Conservation (phyloP, 2,113 vertebrate genomes). For the Cyphomyrus plagiostoma region DNA sequence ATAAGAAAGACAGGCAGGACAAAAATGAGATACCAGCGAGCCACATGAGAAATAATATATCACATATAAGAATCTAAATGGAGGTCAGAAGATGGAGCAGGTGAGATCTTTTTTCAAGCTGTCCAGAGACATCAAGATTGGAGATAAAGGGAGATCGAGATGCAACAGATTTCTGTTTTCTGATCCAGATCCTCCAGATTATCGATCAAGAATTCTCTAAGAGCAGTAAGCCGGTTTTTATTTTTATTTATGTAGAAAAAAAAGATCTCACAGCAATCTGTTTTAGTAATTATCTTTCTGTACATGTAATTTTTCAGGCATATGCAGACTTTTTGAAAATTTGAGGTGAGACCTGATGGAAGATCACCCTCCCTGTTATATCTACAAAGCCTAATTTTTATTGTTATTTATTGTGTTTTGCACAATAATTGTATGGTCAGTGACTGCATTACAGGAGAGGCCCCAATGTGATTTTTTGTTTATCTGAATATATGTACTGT, state of each 20-base stretch:
- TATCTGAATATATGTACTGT: background rate
- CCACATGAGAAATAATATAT: background rate
- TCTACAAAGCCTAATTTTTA: background rate
- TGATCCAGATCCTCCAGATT: background rate
- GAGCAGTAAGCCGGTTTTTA: background rate
- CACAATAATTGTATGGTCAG: background rate
- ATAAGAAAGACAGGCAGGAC: background rate
- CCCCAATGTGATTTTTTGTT: background rate
- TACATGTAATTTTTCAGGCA: background rate
- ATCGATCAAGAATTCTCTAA: background rate
- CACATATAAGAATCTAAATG: constrained; percentile 2
- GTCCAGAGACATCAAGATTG: background rate
- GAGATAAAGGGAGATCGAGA: background rate
- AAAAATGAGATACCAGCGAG: constrained; percentile 2
- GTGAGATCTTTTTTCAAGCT: background rate
- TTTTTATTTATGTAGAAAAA: background rate
- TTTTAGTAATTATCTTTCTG: background rate
- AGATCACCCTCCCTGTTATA: background rate
- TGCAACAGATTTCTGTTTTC: background rate
- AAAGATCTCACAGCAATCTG: background rate
- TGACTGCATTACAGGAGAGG: background rate
- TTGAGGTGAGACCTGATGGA: background rate
- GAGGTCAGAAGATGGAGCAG: background rate
- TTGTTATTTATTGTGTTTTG: background rate
- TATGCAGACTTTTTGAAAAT: background rate